Conservation (phyloP, 2,888 invertebrate genomes). For the Nephrotoma guestfalica region DNA sequence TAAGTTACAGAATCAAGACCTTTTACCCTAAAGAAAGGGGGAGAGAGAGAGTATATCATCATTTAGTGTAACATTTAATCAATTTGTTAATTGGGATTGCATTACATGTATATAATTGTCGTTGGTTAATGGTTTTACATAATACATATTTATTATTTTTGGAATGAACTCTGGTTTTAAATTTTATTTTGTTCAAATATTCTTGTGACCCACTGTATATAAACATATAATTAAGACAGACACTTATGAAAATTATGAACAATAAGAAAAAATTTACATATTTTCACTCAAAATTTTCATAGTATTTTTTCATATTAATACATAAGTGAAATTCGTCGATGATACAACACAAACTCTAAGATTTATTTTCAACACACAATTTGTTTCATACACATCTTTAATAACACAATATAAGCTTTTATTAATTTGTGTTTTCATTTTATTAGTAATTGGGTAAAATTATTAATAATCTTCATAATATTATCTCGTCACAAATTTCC, state of each 20-base stretch:
- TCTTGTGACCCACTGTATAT: too few species aligned
- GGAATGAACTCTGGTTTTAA: too few species aligned
- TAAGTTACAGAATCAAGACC: too few species aligned
- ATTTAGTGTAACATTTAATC: too few species aligned
- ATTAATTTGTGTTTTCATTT: not conserved
- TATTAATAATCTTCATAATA: not conserved
- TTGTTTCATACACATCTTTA: not conserved
- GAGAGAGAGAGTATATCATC: too few species aligned
- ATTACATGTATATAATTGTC: too few species aligned
- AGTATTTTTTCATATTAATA: not conserved
- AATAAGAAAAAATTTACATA: not conserved
- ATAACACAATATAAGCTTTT: not conserved
- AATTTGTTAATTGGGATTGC: too few species aligned
- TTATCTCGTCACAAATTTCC: not conserved
- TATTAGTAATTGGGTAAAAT: not conserved
- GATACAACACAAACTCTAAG: not conserved
- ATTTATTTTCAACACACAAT: not conserved
- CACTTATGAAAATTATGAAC: not conserved
- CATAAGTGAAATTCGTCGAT: not conserved
- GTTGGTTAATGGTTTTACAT: too few species aligned
- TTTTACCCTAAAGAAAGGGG: too few species aligned
- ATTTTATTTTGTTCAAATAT: too few species aligned
- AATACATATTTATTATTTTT: too few species aligned
- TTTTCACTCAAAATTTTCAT: not conserved
- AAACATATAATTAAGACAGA: not conserved